Evolutionary conservation across 2,113 vertebrate species (phyloP).

Genomic region (Ahaetulla prasina): DNA sequence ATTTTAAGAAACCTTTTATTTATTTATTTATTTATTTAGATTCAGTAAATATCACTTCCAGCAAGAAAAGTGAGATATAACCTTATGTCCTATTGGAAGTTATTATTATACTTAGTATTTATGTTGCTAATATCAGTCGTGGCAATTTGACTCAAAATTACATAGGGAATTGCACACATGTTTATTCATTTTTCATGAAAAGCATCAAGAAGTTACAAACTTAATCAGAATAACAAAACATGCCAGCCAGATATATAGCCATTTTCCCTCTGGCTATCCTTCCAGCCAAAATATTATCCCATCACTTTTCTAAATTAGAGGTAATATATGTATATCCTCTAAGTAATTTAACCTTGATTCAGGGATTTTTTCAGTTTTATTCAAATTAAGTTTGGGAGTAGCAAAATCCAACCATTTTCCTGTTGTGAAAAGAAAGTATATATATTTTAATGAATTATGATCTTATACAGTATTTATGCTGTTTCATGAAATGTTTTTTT

Average conservation of each 20-base stretch:
- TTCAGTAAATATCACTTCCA: slow-evolving; percentile 17
- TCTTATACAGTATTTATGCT: not conserved
- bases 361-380: not conserved
- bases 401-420: not conserved
- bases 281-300: not conserved
- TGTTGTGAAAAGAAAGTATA: not conserved
- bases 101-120: not conserved
- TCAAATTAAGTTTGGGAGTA: not conserved
- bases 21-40: not conserved
- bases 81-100: not conserved
- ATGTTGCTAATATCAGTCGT: not conserved
- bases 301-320: not conserved
- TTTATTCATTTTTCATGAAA: not conserved
- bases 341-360: not conserved
- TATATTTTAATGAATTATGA: not conserved
- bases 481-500: not conserved
- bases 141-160: not conserved
- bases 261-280: not conserved
- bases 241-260: not conserved
- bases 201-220: not conserved
- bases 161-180: not conserved
- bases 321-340: not conserved
- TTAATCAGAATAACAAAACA: not conserved
- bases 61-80: not conserved
- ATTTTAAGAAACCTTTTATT: slow-evolving; percentile 4